Conservation (phyloP, 2,888 invertebrate species). For the Sympetrum striolatum region DNA sequence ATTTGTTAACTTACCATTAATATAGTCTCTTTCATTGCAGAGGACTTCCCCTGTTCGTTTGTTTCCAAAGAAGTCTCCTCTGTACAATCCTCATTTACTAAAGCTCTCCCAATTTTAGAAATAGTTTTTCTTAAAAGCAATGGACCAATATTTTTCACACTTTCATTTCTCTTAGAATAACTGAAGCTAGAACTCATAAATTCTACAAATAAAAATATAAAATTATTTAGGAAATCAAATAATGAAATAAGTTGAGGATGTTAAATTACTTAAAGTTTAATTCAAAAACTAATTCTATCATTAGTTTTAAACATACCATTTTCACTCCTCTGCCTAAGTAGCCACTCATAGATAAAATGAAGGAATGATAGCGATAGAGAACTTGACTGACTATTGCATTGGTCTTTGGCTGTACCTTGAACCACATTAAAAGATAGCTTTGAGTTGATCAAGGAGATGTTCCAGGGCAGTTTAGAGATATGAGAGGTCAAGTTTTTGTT, state of each 20-base stretch:
- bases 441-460: background rate
- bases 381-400: background rate
- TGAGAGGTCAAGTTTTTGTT: background rate
- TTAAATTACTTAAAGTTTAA: background rate
- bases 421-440: background rate
- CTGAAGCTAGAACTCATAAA: background rate
- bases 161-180: background rate
- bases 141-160: background rate
- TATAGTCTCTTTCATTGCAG: background rate
- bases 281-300: background rate
- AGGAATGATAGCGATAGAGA: background rate
- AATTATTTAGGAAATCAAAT: too few relatives aligned
- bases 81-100: background rate
- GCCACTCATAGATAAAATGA: background rate
- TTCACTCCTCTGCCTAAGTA: background rate
- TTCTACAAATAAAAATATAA: background rate
- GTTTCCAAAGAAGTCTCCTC: background rate
- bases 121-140: background rate
- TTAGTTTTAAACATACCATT: background rate
- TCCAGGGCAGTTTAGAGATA: background rate
- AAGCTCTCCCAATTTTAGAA: background rate
- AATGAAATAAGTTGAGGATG: background rate
- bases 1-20: background rate
- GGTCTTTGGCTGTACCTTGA: background rate
- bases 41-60: background rate